Percentiles rank a stretch among this genome's conserved stretches.
Evolutionary conservation across 2,113 vertebrate species (phyloP).

Genomic region (Philantomba maxwellii): DNA sequence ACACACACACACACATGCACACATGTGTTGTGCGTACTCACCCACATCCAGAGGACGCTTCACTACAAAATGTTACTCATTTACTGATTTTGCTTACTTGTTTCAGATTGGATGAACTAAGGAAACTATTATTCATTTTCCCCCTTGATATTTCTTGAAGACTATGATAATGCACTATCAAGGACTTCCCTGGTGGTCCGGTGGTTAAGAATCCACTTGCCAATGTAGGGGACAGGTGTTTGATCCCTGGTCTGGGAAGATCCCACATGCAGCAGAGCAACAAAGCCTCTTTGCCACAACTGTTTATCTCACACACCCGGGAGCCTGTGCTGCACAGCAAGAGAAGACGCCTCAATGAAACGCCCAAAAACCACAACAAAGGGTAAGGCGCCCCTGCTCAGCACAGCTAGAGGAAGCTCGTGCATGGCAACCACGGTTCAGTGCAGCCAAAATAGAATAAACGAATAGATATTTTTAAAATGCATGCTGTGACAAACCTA

Average conservation of each 20-base stretch:
- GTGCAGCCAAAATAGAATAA: not conserved
- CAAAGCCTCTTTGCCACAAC: not conserved
- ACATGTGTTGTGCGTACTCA: not conserved
- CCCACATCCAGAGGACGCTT: not conserved
- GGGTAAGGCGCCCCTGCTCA: not conserved
- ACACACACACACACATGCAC: not conserved
- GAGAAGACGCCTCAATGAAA: rapidly evolving
- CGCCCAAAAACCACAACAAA: not conserved
- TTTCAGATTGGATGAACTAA: not conserved
- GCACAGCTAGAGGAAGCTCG: rapidly evolving
- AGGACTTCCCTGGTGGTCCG: not conserved
- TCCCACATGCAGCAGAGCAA: not conserved
- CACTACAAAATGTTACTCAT: not conserved
- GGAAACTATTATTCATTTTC: not conserved
- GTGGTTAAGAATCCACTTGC: not conserved
- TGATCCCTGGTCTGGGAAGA: not conserved
- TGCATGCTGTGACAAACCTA: not conserved
- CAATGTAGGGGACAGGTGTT: not conserved
- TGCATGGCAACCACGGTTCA: not conserved
- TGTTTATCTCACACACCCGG: not conserved
- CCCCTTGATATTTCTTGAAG: not conserved
- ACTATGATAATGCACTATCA: not conserved
- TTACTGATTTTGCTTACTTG: not conserved
- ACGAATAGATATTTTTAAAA: not conserved
- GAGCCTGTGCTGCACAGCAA: not conserved